Evolutionary conservation across 2,888 invertebrate species (phyloP).

Genomic region (Glaucopsyche alexis): DNA sequence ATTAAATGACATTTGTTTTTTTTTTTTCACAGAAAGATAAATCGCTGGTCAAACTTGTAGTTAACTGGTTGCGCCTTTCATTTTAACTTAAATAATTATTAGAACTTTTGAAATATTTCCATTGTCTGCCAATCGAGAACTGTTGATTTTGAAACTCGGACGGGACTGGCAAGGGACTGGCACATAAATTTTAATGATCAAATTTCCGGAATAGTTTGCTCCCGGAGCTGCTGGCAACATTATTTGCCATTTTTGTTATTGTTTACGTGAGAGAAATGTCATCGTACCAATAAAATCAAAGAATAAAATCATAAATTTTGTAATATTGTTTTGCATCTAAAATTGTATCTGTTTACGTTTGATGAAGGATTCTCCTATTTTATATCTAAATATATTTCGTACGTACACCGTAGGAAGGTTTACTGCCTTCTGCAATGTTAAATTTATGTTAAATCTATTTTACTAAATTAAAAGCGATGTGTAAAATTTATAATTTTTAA

Average conservation of each 20-base stretch:
- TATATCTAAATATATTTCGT: neutral
- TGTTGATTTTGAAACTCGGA: too few relatives aligned
- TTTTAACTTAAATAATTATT: too few relatives aligned
- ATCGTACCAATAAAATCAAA: neutral
- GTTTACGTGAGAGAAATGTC: slow-evolving; percentile 22
- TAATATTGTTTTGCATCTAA: neutral
- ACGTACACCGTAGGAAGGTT: neutral
- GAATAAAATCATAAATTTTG: neutral
- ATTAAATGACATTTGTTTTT: neutral
- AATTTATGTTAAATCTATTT: neutral
- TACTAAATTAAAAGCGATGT: neutral
- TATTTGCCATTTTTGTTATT: slow-evolving; percentile 15
- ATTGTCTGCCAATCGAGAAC: too few relatives aligned
- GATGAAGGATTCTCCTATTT: neutral
- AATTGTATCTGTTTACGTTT: neutral
- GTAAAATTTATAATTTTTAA: neutral
- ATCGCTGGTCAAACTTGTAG: too few relatives aligned
- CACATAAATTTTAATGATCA: too few relatives aligned
- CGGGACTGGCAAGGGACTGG: too few relatives aligned
- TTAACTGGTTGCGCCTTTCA: too few relatives aligned
- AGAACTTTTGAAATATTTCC: too few relatives aligned
- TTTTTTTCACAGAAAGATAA: neutral
- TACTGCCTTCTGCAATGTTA: neutral
- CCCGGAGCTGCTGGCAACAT: neutral
- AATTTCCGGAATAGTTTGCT: too few relatives aligned